Evolutionary conservation across 2,113 vertebrate genomes (phyloP).

Genomic region (Machaerirhynchus nigripectus): DNA sequence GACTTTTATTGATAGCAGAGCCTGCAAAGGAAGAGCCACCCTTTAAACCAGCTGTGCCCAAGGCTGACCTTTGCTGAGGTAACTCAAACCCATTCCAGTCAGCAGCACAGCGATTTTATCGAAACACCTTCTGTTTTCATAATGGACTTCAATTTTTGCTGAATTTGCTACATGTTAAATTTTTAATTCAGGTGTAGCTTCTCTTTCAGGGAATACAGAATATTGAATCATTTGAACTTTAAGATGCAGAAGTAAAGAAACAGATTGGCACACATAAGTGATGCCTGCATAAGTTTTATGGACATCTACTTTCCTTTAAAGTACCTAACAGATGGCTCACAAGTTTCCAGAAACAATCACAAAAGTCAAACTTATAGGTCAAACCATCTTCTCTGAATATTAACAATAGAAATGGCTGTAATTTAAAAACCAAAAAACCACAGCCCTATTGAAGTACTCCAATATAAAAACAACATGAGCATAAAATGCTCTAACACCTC

Average conservation of each 20-base stretch:
- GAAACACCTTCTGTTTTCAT: not conserved
- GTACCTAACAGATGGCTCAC: constrained; percentile 4
- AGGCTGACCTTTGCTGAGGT: not conserved
- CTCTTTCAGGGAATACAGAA: not conserved
- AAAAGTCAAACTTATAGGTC: constrained; percentile 4
- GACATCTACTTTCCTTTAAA: not conserved
- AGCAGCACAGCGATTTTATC: not conserved
- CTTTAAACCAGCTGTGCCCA: not conserved
- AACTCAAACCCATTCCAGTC: not conserved
- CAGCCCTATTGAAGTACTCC: not conserved
- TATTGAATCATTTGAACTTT: not conserved
- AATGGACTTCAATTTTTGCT: not conserved
- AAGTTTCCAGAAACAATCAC: not conserved
- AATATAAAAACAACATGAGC: not conserved
- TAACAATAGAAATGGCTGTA: constrained; percentile 2
- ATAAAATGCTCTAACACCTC: not conserved
- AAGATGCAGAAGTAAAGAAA: not conserved
- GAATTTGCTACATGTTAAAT: not conserved
- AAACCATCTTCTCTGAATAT: constrained; percentile 4
- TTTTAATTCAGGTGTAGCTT: not conserved
- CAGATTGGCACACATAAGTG: not conserved
- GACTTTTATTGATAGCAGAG: not conserved
- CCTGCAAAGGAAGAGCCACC: not conserved
- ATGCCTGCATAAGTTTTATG: constrained; percentile 6
- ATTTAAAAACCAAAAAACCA: not conserved